phyloP scores from a whole-genome alignment of 2,888 invertebrate genomes.

The Dicyrtoma fusca region DNA sequence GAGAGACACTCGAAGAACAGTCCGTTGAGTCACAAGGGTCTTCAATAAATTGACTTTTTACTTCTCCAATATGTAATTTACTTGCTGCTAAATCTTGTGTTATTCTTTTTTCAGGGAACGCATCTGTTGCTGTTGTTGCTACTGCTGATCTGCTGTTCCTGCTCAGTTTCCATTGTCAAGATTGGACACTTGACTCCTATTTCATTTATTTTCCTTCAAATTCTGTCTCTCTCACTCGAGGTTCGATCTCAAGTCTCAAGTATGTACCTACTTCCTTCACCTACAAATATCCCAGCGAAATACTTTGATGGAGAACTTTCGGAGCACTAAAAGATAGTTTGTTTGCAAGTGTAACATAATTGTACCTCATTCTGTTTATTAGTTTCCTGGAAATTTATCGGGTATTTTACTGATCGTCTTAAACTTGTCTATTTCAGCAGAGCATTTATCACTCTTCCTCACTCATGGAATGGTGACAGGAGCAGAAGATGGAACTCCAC shows the following conservation, averaged over 20 bases:
- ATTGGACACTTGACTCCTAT: conserved; percentile 10
- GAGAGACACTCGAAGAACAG: too few species aligned
- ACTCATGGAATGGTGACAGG: conserved; percentile 21
- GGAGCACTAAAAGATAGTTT: too few species aligned
- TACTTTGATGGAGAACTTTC: too few species aligned
- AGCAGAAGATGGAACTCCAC: neutral
- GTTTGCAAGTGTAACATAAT: too few species aligned
- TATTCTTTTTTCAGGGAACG: neutral
- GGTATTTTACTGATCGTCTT: too few species aligned
- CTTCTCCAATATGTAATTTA: conserved; percentile 10
- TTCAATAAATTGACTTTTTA: conserved; percentile 23
- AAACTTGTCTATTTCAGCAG: neutral
- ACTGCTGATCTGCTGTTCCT: too few species aligned
- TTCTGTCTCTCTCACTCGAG: neutral
- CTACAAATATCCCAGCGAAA: too few species aligned
- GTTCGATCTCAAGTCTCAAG: too few species aligned
- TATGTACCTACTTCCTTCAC: too few species aligned
- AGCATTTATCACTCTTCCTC: conserved; percentile 19
- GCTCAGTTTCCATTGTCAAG: too few species aligned
- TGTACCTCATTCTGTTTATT: too few species aligned
- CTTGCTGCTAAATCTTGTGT: neutral
- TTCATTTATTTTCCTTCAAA: conserved; percentile 11
- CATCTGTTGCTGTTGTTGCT: conserved; percentile 7
- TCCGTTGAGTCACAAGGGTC: neutral
- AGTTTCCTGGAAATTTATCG: too few species aligned